phyloP scores from a whole-genome alignment of 2,888 invertebrate species.

The Platycheirus albimanus region DNA sequence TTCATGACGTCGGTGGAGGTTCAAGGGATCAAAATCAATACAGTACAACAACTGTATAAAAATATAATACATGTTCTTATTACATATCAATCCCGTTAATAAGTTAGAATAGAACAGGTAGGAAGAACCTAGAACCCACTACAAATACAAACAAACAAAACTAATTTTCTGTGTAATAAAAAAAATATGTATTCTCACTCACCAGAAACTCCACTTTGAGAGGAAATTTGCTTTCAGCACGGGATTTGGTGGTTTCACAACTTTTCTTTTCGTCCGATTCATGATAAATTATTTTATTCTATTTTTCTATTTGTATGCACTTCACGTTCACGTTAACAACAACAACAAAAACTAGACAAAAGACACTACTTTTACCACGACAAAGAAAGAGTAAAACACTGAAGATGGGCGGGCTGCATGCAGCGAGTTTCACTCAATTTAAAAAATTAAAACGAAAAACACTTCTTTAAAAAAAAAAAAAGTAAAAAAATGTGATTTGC shows the following conservation, averaged over 20 bases:
- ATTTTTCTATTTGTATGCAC: conserved; percentile 12
- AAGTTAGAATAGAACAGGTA: no score
- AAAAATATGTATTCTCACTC: conserved; percentile 79
- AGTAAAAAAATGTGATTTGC: conserved; percentile 35
- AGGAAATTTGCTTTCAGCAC: conserved; percentile 86
- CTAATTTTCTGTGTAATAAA: conserved; percentile 2
- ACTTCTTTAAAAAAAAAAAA: no score
- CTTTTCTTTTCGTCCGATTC: conserved; percentile 83
- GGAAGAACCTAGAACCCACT: no score
- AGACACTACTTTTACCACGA: conserved; percentile 36
- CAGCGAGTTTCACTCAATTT: conserved; percentile 51
- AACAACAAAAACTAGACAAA: conserved; percentile 45
- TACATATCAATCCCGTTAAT: neutral
- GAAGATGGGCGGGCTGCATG: conserved; percentile 42
- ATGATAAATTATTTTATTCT: conserved; percentile 76
- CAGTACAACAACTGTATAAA: neutral
- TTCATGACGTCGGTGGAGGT: no score
- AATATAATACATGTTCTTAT: no score
- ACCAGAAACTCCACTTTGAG: conserved; percentile 88
- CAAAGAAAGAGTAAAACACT: conserved; percentile 51
- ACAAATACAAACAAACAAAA: neutral
- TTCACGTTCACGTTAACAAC: conserved; percentile 6
- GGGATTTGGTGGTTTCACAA: conserved; percentile 85
- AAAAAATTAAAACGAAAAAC: conserved; percentile 25
- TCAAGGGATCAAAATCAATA: conserved; percentile 18